Evolutionary conservation across 2,888 invertebrate genomes (phyloP), one percentile per base, ranked within the genome.

Genomic region (Quadroppia sp.): DNA sequence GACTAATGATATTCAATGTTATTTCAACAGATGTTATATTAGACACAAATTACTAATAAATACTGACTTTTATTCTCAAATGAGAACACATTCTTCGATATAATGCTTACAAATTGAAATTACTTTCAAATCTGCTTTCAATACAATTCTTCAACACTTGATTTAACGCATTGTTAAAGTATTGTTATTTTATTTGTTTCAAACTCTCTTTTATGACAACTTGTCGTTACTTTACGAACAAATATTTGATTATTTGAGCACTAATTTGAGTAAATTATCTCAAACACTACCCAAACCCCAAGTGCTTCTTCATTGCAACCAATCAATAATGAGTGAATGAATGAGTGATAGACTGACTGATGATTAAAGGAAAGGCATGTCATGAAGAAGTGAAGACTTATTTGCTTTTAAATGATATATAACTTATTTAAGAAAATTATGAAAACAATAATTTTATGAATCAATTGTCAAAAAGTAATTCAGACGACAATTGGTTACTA

Each of bases 201-300:
- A 11, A 50, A 17, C 6, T 50, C n/a, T 50, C 6, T 50, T n/a
- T 50, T 6, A 11, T 17, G 50, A 11, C 7, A 50, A 50, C 50
- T 50, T 6, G 6, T 50, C n/a, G 50, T 50, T 50, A 17, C 50
- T 50, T 50, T 50, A 11, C 9, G 50, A 17, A 50, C 50, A 50
- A 50, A 50, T 50, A 50, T 50, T 50, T 50, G 50, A 50, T 50
- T 50, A 20, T 50, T 50, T 50, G n/a, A 50, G 7, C n/a, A n/a
- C 50, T 50, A 9, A 50, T 50, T 50, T 50, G 20, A 50, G 50
- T 20, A 6, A 50, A 50, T 50, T 50, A 50, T 50, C 20, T 11
- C 20, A 11, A 50, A 40, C 40, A 9, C 13, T 6, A 40, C 40
- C 40, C 40, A 40, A 40, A 6, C 13, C 40, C 13, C 9, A 20